A percentile compares a stretch with the other conserved stretches of the same genome.
Conservation (phyloP, 2,797 vertebrate species). For the Furcifer pardalis region DNA sequence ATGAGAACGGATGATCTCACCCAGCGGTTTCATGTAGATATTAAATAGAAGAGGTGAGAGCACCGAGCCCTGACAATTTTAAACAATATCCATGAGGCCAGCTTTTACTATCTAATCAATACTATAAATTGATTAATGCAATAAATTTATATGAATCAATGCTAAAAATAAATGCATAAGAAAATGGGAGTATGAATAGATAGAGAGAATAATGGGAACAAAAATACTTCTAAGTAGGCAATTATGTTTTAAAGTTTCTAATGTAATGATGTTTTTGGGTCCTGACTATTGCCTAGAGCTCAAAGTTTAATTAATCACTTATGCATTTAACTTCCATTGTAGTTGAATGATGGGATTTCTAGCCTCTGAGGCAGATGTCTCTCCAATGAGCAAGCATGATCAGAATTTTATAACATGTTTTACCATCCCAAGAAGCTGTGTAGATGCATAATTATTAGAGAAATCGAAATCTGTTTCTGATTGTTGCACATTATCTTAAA, state of each 20-base stretch:
- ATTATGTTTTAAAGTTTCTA: constrained; percentile 30
- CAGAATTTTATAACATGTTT: neutral
- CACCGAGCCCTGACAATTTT: constrained; percentile 19
- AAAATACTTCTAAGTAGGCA: constrained; percentile 19
- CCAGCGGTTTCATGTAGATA: too few species aligned
- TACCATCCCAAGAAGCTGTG: neutral
- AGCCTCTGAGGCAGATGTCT: neutral
- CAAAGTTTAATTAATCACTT: constrained; percentile 19
- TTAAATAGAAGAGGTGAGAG: too few species aligned
- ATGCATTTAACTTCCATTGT: neutral
- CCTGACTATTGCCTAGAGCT: neutral
- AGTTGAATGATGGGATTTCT: neutral
- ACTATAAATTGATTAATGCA: too few species aligned
- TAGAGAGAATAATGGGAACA: neutral
- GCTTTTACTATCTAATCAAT: neutral
- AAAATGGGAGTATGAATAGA: neutral
- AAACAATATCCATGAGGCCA: too few species aligned
- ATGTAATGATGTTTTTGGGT: neutral
- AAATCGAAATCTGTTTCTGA: neutral
- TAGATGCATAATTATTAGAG: neutral
- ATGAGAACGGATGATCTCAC: too few species aligned
- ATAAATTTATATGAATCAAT: neutral
- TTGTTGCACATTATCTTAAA: neutral
- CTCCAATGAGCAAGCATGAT: neutral
- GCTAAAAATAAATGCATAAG: neutral